A percentile compares a stretch with the other conserved stretches of the same genome.
Conservation (phyloP, 1,140 invertebrate species). For the Leptinotarsa lineolata region DNA sequence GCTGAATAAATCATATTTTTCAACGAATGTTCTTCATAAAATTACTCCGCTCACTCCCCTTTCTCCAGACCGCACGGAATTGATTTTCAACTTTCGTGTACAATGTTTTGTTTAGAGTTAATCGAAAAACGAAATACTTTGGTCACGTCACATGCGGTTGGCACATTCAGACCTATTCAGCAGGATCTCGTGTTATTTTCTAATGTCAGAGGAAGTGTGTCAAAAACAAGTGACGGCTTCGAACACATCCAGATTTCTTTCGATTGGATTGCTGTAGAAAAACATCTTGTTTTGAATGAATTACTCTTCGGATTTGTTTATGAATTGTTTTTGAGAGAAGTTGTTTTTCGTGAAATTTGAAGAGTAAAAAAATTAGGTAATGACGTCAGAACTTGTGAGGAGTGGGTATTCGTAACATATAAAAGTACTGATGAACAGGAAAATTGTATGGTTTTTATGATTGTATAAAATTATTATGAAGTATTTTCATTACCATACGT, state of each 20-base stretch:
- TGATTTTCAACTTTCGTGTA: slow-evolving; percentile 19
- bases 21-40: background rate
- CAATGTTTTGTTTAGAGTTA: slow-evolving; percentile 7
- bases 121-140: slow-evolving; percentile 15
- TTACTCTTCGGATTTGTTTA: background rate
- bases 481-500: no score
- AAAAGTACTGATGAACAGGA: no score
- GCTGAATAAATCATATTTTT: no score
- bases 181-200: slow-evolving; percentile 16
- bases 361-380: no score
- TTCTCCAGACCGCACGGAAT: background rate
- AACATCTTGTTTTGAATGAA: background rate
- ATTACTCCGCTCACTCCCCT: background rate
- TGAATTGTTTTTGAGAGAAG: no score
- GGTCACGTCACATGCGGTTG: slow-evolving; percentile 12
- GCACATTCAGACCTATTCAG: slow-evolving; percentile 2
- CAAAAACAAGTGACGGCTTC: slow-evolving; percentile 25
- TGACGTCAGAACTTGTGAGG: no score
- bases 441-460: no score
- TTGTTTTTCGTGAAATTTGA: no score
- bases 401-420: no score
- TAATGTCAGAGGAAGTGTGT: slow-evolving; percentile 19
- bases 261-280: background rate
- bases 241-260: slow-evolving; percentile 6
- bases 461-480: no score